Percentiles rank a stretch among this genome's conserved stretches.
Evolutionary conservation across 2,888 invertebrate genomes (phyloP).

Genomic region (Cheilosia vulpina): DNA sequence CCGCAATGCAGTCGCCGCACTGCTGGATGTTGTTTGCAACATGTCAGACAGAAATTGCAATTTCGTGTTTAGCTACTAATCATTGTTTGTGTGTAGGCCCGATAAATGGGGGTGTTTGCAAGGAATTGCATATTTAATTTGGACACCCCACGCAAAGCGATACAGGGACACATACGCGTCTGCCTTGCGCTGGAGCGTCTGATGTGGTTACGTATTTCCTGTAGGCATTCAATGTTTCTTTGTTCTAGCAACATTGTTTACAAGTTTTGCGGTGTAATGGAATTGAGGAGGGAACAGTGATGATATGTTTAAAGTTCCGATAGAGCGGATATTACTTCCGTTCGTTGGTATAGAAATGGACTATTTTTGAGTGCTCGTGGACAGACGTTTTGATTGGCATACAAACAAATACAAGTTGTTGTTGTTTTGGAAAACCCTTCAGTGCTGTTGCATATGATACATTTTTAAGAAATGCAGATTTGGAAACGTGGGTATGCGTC

Average conservation of each 20-base stretch:
- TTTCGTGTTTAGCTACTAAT: conserved; percentile 42
- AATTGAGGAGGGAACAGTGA: conserved; percentile 60
- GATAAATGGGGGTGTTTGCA: conserved; percentile 9
- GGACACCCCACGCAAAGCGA: conserved; percentile 62
- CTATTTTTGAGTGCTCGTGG: conserved; percentile 14
- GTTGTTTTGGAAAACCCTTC: not conserved
- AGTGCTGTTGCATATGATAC: not conserved
- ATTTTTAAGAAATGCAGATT: not conserved
- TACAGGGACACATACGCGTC: not conserved
- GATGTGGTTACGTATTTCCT: conserved; percentile 67
- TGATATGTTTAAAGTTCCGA: conserved; percentile 68
- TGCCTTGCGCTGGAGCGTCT: conserved; percentile 13
- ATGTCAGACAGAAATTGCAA: conserved; percentile 67
- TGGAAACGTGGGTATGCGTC: not conserved
- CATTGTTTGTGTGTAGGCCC: conserved; percentile 3
- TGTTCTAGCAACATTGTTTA: conserved; percentile 73
- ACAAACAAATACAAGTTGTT: conserved; percentile 46
- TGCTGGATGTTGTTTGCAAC: conserved; percentile 60
- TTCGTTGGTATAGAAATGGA: conserved; percentile 18
- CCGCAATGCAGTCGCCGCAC: conserved; percentile 24
- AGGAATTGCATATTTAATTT: conserved; percentile 10
- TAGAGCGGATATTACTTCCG: conserved; percentile 71
- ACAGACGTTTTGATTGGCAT: conserved; percentile 58
- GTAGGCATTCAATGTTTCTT: conserved; percentile 62
- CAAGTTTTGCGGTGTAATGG: conserved; percentile 57